phyloP scores from a whole-genome alignment of 2,113 vertebrate species.

The Promerops cafer region DNA sequence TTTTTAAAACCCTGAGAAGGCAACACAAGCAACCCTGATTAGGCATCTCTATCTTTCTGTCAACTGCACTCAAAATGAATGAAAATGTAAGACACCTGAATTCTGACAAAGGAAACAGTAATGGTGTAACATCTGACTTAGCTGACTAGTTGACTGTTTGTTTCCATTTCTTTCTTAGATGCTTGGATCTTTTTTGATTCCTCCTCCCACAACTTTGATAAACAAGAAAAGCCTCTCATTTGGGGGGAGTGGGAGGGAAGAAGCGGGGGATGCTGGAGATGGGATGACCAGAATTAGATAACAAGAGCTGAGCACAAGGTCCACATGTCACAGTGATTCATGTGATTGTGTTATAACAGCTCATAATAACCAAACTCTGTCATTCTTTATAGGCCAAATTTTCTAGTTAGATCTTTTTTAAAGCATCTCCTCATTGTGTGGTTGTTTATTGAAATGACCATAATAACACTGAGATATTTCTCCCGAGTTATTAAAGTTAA shows the following conservation, averaged over 20 bases:
- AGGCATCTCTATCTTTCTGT: background rate
- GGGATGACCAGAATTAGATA: background rate
- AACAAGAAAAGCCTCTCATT: background rate
- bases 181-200: background rate
- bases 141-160: background rate
- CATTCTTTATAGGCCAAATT: background rate
- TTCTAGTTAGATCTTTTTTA: conserved; percentile 13
- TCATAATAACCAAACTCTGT: background rate
- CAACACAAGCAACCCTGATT: background rate
- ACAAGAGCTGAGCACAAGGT: background rate
- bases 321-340: background rate
- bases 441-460: conserved; percentile 27
- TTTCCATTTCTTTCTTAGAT: background rate
- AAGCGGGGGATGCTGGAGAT: background rate
- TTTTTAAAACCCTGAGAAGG: background rate
- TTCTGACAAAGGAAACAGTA: background rate
- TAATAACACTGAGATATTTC: conserved; percentile 32
- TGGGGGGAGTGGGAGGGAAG: background rate
- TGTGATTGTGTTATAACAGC: background rate
- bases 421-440: background rate
- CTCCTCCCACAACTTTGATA: background rate
- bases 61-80: background rate
- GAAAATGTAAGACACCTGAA: background rate
- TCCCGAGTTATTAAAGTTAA: conserved; percentile 38
- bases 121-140: background rate